phyloP scores from a whole-genome alignment of 2,888 invertebrate species.

The Andrena marginata region DNA sequence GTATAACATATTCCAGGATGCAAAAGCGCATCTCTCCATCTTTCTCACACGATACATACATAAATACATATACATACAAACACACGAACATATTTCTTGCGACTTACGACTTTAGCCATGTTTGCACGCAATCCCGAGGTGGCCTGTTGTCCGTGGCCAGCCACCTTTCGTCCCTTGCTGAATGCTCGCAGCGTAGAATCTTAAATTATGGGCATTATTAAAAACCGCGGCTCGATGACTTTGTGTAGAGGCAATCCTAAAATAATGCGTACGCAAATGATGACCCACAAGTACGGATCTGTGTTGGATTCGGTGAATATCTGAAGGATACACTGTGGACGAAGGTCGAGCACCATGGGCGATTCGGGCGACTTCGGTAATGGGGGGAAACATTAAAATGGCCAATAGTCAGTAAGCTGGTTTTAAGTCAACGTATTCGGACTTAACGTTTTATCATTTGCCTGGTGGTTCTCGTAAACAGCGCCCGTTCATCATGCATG shows the following conservation, averaged over 20 bases:
- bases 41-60: constrained; percentile 77
- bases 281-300: constrained; percentile 34
- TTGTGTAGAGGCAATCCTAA: constrained; percentile 11
- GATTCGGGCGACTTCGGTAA: constrained; percentile 60
- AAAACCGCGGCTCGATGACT: constrained; percentile 38
- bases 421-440: constrained; percentile 69
- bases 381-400: constrained; percentile 63
- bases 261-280: constrained; percentile 37
- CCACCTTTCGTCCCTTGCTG: constrained; percentile 54
- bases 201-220: constrained; percentile 72
- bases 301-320: constrained; percentile 27
- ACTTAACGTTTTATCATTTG: constrained; percentile 71
- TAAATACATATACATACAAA: constrained; percentile 68
- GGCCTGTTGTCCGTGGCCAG: constrained; percentile 67
- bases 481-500: constrained; percentile 47
- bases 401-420: constrained; percentile 71
- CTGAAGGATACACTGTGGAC: constrained; percentile 20
- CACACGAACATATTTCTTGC: constrained; percentile 70
- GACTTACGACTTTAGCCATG: constrained; percentile 74
- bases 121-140: constrained; percentile 71
- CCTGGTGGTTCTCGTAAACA: constrained; percentile 63
- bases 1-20: constrained; percentile 77
- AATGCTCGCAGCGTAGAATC: constrained; percentile 47
- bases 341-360: constrained; percentile 59
- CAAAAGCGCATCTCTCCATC: constrained; percentile 73